Percentiles rank a stretch among this genome's conserved stretches.
phyloP scores from a whole-genome alignment of 2,113 vertebrate genomes.

The Polyodon spathula region DNA sequence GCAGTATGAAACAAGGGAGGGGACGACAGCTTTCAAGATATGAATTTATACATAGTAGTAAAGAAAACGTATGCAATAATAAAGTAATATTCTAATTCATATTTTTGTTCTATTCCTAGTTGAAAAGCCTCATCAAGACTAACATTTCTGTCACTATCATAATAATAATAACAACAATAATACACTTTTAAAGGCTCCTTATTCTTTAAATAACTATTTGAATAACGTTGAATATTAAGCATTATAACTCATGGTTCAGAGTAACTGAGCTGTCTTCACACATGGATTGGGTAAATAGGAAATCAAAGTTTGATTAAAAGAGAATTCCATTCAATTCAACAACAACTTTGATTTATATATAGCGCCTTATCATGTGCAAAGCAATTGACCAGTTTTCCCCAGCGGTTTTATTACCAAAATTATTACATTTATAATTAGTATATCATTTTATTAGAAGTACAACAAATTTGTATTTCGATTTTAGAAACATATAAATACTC shows the following conservation, averaged over 20 bases:
- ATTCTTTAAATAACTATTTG: constrained; percentile 13
- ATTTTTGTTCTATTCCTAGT: constrained; percentile 31
- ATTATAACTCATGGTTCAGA: constrained; percentile 33
- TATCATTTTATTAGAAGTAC: constrained; percentile 11
- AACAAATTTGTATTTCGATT: no score
- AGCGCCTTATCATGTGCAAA: neutral
- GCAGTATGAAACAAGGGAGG: no score
- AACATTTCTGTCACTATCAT: neutral
- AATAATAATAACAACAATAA: constrained; percentile 30
- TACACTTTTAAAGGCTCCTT: constrained; percentile 21
- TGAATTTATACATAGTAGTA: no score
- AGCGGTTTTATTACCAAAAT: constrained; percentile 36
- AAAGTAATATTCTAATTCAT: constrained; percentile 23
- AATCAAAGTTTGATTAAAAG: constrained; percentile 44
- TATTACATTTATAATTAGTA: constrained; percentile 30
- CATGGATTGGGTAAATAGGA: constrained; percentile 34
- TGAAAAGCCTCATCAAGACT: no score
- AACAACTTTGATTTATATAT: no score
- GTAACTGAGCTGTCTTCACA: constrained; percentile 20
- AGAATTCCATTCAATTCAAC: constrained; percentile 37
- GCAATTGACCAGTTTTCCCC: constrained; percentile 40
- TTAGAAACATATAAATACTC: no score
- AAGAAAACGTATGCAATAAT: neutral
- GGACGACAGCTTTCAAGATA: no score
- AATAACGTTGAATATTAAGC: constrained; percentile 34